Evolutionary conservation across 2,888 invertebrate genomes (phyloP), one percentile per base, ranked within the genome.

Genomic region (Norana najaformis): DNA sequence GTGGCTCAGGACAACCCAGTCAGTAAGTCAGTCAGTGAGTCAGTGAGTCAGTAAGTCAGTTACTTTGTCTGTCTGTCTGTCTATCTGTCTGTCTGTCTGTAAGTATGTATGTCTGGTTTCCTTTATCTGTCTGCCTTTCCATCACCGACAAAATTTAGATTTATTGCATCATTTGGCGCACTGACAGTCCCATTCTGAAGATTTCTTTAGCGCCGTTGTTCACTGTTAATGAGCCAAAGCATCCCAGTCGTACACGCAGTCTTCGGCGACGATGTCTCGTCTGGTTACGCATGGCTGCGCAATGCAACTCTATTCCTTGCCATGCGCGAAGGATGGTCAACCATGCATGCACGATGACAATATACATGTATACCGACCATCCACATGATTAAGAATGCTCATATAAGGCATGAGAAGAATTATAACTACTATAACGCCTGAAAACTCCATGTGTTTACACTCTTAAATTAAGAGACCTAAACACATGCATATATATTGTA

Each of bases 331-430:
- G 69, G 16, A 69, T 69, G 69, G 69, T n/a, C 69, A n/a, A n/a
- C 69, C 69, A 69, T 69, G 69, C 69, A n/a, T 69, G 69, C 1
- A 69, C 69, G n/a, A 69, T 69, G 69, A 69, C 69, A n/a, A 13
- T n/a, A 69, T 69, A 69, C 30, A 69, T n/a, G 30, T n/a, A 23
- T 69, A 69, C n/a, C 69, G 69, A 69, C 69, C 69, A 69, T 8
- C 69, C n/a, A 69, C 69, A 69, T 69, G 30, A n/a, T 69, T 69
- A n/a, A n/a, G 69, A 69, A 69, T 69, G 69, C 69, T 69, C 69
- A 16, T 69, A 69, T n/a, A 69, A 69, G n/a, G n/a, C 69, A 69
- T 11, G 30, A n/a, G n/a, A 69, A 69, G n/a, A n/a, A n/a, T n/a
- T 69, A 30, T 23, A 47, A 23, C 47, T 47, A 47, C 47, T 69